Evolutionary conservation across 2,797 vertebrate genomes (phyloP), one percentile per base, ranked within the genome.

Genomic region (Poliocrania exsul): DNA sequence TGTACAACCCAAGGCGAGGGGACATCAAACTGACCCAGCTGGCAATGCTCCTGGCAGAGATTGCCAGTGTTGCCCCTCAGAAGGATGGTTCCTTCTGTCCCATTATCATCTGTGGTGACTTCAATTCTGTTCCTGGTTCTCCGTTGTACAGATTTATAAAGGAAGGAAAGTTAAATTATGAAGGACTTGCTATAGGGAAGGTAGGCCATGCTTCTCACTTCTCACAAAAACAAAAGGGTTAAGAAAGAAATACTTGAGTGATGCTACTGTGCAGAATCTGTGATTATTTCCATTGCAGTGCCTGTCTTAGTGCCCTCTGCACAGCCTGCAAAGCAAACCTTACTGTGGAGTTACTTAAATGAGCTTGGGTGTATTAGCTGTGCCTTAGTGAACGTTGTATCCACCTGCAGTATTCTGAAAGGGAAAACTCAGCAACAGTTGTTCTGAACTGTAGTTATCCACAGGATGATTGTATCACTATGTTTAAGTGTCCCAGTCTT

Each of bases 11-110:
- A 11, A 98, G 98, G 47, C 98, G 99, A 15, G 99, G 99, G 2
- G 99, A 99, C 95, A 98, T 99, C 95, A 99, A 99, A 65, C 98
- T 99, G 92, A 98, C 99, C 33, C 99, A 99, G 75, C 95, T 99
- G 90, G 99, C 99, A 28, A 98, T 99, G 97, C 98, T 99, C 12
- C 93, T 99, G 95, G 99, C 99, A 33, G 99, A 99, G 98, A 98
- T 99, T 70, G 81, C 96, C 53, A 98, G 90, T 7, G 90, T 99
- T 90, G 97, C 99, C 80, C 93, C 92, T 93, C 97, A 92, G 89
- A 97, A 98, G 7, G 98, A 99, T 6, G 98, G 98, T 5, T 97
- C 96, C 28, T 90, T 97, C 93, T 98, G 96, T 87, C 99, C 99
- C 1, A 96, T 99, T 20, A 65, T 99, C 88, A 97, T 99, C 78